Conservation (phyloP, 2,797 vertebrate genomes). For the Pangasius macronema region DNA sequence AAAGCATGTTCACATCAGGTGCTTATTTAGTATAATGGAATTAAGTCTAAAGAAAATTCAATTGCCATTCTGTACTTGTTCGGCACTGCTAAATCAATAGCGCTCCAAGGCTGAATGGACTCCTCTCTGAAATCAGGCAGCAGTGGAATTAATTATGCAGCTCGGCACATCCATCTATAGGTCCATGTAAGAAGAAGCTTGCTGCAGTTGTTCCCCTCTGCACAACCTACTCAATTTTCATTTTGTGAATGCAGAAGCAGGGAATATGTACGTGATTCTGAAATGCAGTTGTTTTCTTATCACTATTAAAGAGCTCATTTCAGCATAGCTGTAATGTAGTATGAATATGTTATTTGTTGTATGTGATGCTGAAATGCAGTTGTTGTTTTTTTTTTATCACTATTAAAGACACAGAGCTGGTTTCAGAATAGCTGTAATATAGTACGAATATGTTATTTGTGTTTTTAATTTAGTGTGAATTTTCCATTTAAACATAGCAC, state of each 20-base stretch:
- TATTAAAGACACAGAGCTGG: background rate
- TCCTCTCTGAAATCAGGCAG: constrained; percentile 4
- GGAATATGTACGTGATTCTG: background rate
- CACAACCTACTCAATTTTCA: background rate
- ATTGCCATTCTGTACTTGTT: constrained; percentile 63
- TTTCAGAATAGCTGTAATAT: background rate
- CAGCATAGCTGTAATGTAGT: background rate
- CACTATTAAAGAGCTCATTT: background rate
- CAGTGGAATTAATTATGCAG: constrained; percentile 31
- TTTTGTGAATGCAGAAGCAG: background rate
- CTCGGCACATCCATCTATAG: constrained; percentile 25
- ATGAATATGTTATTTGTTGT: background rate
- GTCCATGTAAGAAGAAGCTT: background rate
- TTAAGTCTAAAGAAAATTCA: constrained; percentile 66
- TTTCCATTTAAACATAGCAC: background rate
- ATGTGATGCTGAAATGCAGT: constrained; percentile 7
- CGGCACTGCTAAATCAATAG: constrained; percentile 67
- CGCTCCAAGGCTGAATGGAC: constrained; percentile 56
- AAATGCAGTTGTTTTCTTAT: background rate
- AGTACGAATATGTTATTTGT: background rate
- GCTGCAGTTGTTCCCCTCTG: background rate
- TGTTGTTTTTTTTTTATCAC: background rate
- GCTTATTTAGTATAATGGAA: constrained; percentile 54
- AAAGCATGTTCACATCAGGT: constrained; percentile 7
- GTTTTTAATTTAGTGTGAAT: background rate